phyloP scores from a whole-genome alignment of 2,113 vertebrate genomes.

The Ascaphus truei region DNA sequence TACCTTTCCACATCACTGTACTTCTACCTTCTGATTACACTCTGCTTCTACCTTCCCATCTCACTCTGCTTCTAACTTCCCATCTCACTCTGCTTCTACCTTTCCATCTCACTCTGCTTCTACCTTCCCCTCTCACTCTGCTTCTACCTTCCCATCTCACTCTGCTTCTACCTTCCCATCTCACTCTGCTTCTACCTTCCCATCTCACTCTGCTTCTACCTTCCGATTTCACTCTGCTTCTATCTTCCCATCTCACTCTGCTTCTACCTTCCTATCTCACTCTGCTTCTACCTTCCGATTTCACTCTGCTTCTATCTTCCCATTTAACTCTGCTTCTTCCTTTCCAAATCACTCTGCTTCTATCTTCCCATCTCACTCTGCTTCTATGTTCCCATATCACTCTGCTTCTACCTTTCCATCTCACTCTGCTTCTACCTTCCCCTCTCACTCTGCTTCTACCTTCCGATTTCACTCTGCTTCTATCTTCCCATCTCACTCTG shows the following conservation, averaged over 20 bases:
- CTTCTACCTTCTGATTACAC: neutral
- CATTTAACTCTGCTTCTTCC: neutral
- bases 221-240: neutral
- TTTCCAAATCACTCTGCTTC: neutral
- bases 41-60: no score
- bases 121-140: no score
- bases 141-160: no score
- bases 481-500: neutral
- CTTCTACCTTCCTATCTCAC: neutral
- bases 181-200: neutral
- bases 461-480: neutral
- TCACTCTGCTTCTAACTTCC: no score
- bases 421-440: neutral
- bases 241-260: neutral
- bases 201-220: neutral
- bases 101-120: no score
- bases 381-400: neutral
- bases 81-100: no score
- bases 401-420: neutral
- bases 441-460: neutral
- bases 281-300: neutral
- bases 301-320: neutral
- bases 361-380: neutral
- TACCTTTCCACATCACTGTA: neutral
- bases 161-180: no score